Percentiles rank a stretch among this genome's conserved stretches.
These are phyloP conservation scores for Nylanderia fulva DNA, from an alignment of 1,140 invertebrate species.

Conservation along the genomic window DNA sequence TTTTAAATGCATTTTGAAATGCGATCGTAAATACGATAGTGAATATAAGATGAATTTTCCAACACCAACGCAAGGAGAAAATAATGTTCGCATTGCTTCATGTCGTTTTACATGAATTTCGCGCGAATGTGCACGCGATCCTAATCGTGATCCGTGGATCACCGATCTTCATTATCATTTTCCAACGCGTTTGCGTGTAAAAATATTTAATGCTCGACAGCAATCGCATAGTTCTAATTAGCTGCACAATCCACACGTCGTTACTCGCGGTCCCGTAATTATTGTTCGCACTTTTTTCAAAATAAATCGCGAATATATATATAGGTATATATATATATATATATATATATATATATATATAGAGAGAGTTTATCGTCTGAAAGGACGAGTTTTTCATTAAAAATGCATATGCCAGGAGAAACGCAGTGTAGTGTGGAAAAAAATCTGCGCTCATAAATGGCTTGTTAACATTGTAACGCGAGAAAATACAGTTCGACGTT, in stretches of 20 bases:
- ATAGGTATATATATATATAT: too few species aligned
- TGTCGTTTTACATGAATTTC: constrained; percentile 37
- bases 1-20: not conserved
- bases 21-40: not conserved
- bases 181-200: constrained; percentile 2
- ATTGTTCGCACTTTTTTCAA: constrained; percentile 4
- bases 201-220: constrained; percentile 41
- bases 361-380: constrained; percentile 15
- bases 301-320: not conserved
- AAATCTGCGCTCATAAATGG: constrained; percentile 4
- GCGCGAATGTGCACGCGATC: constrained; percentile 54
- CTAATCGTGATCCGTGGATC: not conserved
- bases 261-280: constrained; percentile 33
- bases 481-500: not conserved
- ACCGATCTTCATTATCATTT: constrained; percentile 28
- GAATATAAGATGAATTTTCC: not conserved
- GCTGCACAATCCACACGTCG: constrained; percentile 27
- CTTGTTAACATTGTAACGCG: not conserved
- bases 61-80: constrained; percentile 40
- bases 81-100: not conserved
- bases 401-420: not conserved
- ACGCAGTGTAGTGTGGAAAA: not conserved
- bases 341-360: too few species aligned
- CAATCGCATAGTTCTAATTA: constrained; percentile 31
- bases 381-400: not conserved